Percentiles rank a stretch among this genome's conserved stretches.
phyloP scores from a whole-genome alignment of 1,140 invertebrate genomes.

The Drusus annulatus region DNA sequence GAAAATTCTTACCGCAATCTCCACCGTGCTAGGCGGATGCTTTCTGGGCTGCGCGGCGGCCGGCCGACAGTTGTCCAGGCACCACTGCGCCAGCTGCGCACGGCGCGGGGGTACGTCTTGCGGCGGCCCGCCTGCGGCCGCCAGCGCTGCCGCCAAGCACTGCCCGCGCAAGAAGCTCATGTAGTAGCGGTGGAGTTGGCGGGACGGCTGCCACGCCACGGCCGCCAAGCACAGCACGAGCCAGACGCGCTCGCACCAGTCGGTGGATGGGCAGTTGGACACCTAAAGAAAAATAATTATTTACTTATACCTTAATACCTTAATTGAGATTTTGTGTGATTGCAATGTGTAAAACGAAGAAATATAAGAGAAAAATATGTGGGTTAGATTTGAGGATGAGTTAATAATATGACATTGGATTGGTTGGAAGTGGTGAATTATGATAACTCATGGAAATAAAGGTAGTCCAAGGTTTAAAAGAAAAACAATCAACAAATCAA shows the following conservation, averaged over 20 bases:
- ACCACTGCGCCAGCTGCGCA: slow-evolving; percentile 92
- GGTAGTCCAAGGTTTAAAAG: no score
- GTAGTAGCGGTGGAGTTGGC: slow-evolving; percentile 82
- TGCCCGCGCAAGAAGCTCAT: slow-evolving; percentile 65
- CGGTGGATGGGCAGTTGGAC: slow-evolving; percentile 87
- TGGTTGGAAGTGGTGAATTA: no score
- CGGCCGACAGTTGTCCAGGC: slow-evolving; percentile 92
- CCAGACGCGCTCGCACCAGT: slow-evolving; percentile 89
- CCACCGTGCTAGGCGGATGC: slow-evolving; percentile 91
- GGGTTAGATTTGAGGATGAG: no score
- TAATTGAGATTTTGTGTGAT: no score
- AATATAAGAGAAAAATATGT: no score
- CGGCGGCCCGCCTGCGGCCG: background rate
- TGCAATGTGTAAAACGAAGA: no score
- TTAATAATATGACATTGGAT: no score
- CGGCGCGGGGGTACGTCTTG: slow-evolving; percentile 38
- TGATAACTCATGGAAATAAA: no score
- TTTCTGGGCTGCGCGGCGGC: slow-evolving; percentile 86
- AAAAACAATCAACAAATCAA: no score
- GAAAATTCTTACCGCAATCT: slow-evolving; percentile 86
- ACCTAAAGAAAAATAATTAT: slow-evolving; percentile 68
- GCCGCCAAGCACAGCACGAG: slow-evolving; percentile 89
- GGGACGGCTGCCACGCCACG: slow-evolving; percentile 93
- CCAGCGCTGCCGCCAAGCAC: slow-evolving; percentile 55
- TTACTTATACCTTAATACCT: no score